Evolutionary conservation across 2,797 vertebrate genomes (phyloP), one percentile per base, ranked within the genome.

Genomic region (Dendrocincla fuliginosa): DNA sequence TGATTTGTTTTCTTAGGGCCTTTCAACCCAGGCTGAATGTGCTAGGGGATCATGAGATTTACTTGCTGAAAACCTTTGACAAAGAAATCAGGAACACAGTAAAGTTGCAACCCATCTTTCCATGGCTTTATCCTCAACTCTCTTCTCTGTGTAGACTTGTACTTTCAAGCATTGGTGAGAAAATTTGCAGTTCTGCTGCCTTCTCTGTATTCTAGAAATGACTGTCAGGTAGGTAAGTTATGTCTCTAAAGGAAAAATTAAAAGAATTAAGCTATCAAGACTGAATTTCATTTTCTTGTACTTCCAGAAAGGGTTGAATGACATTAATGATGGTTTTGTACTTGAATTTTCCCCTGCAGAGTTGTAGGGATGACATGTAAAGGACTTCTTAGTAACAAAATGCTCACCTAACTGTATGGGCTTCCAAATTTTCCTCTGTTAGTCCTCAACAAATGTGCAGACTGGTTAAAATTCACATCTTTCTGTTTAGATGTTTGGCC

Each of bases 231-330:
- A 77, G 84, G 42, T 65, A 83, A 84, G 61, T 82, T 93, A 81
- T 53, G 37, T 79, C 67, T 78, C 84, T 76, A 83, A 42, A 42
- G 49, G 15, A 71, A 83, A 73, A 90, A 52, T n/a, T 90, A 44
- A 76, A 91, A 84, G 2, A 91, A 92, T 88, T 49, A 44, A 68
- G 24, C 80, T 92, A 79, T 88, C 50, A 69, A 87, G 41, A 77
- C 65, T 91, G 63, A 85, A 82, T 92, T 96, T 92, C 16, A 44
- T 91, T 76, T 90, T 89, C 37, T 76, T 89, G 27, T 94, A 32
- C 52, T 79, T 89, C 50, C 81, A 90, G 80, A 90, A 91, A 63
- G 33, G 30, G 52, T 82, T 93, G 46, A 89, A 69, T 78, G 86
- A 73, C 59, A 37, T 87, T 60, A 81, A 61, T 77, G 60, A 71